Conservation (phyloP, 2,113 vertebrate species). For the Macquaria ambigua region DNA sequence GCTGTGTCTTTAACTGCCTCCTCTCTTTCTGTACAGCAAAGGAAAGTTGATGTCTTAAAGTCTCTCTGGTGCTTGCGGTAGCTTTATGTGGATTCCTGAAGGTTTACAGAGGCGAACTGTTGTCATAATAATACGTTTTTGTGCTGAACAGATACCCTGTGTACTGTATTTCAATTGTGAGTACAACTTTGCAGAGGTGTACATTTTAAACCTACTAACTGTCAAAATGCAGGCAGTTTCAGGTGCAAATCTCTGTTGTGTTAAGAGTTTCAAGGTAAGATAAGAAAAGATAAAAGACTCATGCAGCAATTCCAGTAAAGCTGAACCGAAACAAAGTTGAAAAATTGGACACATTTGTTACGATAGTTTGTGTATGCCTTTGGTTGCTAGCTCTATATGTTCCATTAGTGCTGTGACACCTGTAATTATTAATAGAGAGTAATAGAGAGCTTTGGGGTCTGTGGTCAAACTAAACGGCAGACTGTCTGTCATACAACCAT, state of each 20-base stretch:
- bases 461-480: slow-evolving; percentile 9
- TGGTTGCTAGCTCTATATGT: background rate
- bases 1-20: slow-evolving; percentile 44
- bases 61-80: slow-evolving; percentile 33
- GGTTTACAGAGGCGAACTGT: slow-evolving; percentile 36
- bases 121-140: slow-evolving; percentile 14
- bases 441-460: background rate
- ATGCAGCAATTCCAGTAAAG: background rate
- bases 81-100: slow-evolving; percentile 47
- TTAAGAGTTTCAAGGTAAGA: slow-evolving; percentile 1
- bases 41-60: slow-evolving; percentile 20
- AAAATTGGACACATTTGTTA: background rate
- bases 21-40: slow-evolving; percentile 26
- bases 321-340: background rate
- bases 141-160: background rate
- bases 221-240: background rate
- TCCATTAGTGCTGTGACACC: slow-evolving; percentile 8
- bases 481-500: background rate
- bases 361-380: background rate
- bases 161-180: background rate
- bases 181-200: background rate
- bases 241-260: slow-evolving; percentile 12
- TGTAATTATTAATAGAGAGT: background rate
- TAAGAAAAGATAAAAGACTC: background rate
- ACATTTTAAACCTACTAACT: slow-evolving; percentile 12